These are phyloP conservation scores for Scrobipalpa costella DNA, from an alignment of 2,888 invertebrate genomes.

Conservation along the genomic window DNA sequence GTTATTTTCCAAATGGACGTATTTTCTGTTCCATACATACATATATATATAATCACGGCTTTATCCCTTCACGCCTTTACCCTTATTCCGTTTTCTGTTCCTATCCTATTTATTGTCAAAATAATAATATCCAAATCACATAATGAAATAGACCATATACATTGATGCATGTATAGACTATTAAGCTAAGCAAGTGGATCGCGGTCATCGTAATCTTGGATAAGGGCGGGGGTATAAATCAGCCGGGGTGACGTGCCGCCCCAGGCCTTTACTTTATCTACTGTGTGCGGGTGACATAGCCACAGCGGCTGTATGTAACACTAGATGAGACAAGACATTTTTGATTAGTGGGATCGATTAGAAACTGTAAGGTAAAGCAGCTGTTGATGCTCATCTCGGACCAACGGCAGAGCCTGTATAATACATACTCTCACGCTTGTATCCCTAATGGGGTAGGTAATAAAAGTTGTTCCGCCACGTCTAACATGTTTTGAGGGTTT, in stretches of 20 bases:
- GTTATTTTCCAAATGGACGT: too few species aligned
- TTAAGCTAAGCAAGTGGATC: conserved; percentile 77
- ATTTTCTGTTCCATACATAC: too few species aligned
- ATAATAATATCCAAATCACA: background rate
- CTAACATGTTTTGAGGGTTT: too few species aligned
- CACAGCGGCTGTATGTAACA: conserved; percentile 31
- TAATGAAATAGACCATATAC: conserved; percentile 17
- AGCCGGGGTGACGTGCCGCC: conserved; percentile 69
- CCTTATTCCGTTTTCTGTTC: too few species aligned
- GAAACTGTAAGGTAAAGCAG: too few species aligned
- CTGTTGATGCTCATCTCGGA: too few species aligned
- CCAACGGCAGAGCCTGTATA: too few species aligned
- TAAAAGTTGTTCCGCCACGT: too few species aligned
- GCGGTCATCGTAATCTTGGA: conserved; percentile 81
- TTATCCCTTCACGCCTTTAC: too few species aligned
- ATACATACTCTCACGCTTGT: too few species aligned
- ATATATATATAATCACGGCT: too few species aligned
- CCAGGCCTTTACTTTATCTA: conserved; percentile 78
- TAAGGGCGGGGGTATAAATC: conserved; percentile 79
- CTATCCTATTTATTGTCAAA: background rate
- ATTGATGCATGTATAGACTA: conserved; percentile 47
- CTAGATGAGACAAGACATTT: conserved; percentile 43
- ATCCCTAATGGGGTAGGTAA: too few species aligned
- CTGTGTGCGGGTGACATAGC: conserved; percentile 75
- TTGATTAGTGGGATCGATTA: background rate